Percentiles rank a stretch among this genome's conserved stretches.
These are phyloP conservation scores for Villa cingulata DNA, from an alignment of 2,888 invertebrate species.

Conservation along the genomic window DNA sequence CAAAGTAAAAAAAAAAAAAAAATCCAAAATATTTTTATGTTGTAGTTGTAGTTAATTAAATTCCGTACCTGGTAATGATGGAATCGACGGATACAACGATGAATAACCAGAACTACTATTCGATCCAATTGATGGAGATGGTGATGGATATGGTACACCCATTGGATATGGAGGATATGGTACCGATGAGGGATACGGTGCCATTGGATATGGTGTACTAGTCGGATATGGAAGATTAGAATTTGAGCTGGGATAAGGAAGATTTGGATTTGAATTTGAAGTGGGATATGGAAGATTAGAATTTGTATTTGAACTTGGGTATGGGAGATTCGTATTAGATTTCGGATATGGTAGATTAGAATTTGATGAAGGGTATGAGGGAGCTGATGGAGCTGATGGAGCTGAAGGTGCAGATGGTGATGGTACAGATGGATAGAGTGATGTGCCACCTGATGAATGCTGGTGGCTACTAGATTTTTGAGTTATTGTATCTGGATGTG, in stretches of 20 bases:
- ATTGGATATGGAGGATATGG: not conserved
- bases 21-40: not conserved
- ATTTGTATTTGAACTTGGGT: not conserved
- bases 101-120: conserved; percentile 13
- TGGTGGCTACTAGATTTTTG: not conserved
- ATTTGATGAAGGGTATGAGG: conserved; percentile 22
- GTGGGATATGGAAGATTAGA: not conserved
- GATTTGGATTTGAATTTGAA: conserved; percentile 11
- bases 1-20: not conserved
- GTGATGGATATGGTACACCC: not conserved
- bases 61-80: conserved; percentile 16
- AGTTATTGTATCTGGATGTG: not conserved
- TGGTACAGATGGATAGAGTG: not conserved
- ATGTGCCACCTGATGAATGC: not conserved
- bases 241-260: conserved; percentile 3
- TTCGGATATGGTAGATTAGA: conserved; percentile 16
- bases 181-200: not conserved
- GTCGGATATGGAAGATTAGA: conserved; percentile 8
- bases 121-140: conserved; percentile 7
- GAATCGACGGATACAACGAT: conserved; percentile 18
- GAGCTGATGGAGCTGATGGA: conserved; percentile 17
- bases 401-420: conserved; percentile 16
- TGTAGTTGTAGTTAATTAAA: not conserved
- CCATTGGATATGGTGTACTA: not conserved
- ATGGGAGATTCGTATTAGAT: conserved; percentile 10